Conservation (phyloP, 2,797 vertebrate species). For the Pogoniulus pusillus region DNA sequence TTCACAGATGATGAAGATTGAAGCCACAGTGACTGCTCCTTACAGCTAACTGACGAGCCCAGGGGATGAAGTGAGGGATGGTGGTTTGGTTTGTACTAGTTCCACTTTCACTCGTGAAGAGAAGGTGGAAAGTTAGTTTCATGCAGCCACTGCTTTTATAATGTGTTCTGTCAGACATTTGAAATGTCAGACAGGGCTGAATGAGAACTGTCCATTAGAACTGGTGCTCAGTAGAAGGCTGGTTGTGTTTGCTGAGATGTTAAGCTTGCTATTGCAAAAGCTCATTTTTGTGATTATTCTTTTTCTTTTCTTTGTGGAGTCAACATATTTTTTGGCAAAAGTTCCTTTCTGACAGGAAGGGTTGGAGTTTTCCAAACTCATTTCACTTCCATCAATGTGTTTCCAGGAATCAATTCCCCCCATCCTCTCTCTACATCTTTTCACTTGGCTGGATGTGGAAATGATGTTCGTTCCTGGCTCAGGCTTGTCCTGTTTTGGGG, state of each 20-base stretch:
- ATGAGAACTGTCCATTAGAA: not conserved
- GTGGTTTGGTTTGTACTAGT: not conserved
- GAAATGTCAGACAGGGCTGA: not conserved
- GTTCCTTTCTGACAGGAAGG: not conserved
- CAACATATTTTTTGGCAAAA: not conserved
- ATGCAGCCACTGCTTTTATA: not conserved
- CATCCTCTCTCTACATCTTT: not conserved
- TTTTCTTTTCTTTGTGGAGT: not conserved
- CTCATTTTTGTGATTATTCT: not conserved
- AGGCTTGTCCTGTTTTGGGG: not conserved
- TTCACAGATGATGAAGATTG: not conserved
- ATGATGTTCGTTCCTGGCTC: not conserved
- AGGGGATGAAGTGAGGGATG: not conserved
- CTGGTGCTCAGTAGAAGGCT: not conserved
- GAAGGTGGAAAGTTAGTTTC: not conserved
- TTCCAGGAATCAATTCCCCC: not conserved
- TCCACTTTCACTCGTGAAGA: not conserved
- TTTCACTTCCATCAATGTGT: not conserved
- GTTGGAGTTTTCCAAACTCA: not conserved
- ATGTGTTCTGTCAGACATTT: not conserved
- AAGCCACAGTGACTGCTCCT: not conserved
- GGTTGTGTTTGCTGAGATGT: not conserved
- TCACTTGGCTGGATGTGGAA: not conserved
- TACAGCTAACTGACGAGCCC: not conserved
- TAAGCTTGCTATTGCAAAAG: not conserved